These are phyloP conservation scores for Brenthis ino DNA, from an alignment of 2,888 invertebrate genomes.

Conservation along the genomic window DNA sequence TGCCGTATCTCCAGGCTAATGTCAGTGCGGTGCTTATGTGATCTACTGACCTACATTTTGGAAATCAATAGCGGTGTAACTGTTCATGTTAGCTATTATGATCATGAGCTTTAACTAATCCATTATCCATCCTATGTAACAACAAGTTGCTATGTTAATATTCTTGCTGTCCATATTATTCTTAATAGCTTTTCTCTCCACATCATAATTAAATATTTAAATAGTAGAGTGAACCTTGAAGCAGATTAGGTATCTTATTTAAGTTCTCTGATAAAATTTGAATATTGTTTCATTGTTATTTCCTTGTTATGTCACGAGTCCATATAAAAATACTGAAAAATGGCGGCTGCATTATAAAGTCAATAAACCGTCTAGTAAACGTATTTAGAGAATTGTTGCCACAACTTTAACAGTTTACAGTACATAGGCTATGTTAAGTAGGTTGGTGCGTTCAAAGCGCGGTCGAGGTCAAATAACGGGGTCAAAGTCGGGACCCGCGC, in stretches of 20 bases:
- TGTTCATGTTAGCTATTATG: neutral
- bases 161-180: too few relatives aligned
- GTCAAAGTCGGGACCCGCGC: constrained; percentile 71
- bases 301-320: too few relatives aligned
- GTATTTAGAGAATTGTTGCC: constrained; percentile 18
- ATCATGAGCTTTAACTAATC: neutral
- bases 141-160: too few relatives aligned
- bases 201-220: too few relatives aligned
- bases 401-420: constrained; percentile 19
- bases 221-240: too few relatives aligned
- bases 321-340: neutral
- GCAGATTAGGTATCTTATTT: too few relatives aligned
- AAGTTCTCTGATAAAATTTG: too few relatives aligned
- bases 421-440: constrained; percentile 36
- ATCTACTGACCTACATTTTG: constrained; percentile 27
- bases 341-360: neutral
- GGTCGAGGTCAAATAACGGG: constrained; percentile 71
- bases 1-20: constrained; percentile 12
- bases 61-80: constrained; percentile 13
- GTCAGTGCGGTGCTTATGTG: neutral
- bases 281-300: too few relatives aligned
- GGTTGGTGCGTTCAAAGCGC: constrained; percentile 40
- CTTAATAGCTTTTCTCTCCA: too few relatives aligned
- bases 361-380: constrained; percentile 13
- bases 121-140: too few relatives aligned